Percentiles rank a stretch among this genome's conserved stretches.
These are phyloP conservation scores for Ailurus styani DNA, from an alignment of 2,113 vertebrate species.

Conservation along the genomic window DNA sequence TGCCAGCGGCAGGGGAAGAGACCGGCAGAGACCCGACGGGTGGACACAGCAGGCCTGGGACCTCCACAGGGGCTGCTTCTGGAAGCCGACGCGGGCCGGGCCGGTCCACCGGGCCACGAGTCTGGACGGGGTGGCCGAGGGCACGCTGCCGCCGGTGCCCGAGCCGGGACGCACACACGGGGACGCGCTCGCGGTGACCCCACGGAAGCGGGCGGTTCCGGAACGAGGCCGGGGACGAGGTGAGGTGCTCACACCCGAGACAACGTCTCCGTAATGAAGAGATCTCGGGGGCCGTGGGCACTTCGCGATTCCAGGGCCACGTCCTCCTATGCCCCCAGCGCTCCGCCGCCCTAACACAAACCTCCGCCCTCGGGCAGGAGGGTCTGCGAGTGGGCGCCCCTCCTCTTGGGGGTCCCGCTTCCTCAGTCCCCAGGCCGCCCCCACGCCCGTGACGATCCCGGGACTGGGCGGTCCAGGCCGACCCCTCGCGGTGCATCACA, in stretches of 20 bases:
- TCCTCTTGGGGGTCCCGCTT: fast-evolving
- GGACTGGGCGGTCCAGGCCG: neutral
- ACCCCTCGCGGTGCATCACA: no score
- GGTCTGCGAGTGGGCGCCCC: fast-evolving
- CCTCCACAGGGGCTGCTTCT: neutral
- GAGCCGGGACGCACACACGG: neutral
- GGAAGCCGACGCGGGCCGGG: fast-evolving
- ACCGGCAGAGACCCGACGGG: no score
- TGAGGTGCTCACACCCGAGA: neutral
- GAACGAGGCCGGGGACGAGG: no score
- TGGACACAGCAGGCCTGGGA: neutral
- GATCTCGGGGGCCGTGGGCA: no score
- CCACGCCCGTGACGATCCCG: fast-evolving
- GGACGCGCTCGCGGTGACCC: fast-evolving
- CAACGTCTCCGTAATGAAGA: neutral
- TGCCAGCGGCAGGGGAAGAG: no score
- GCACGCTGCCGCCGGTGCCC: fast-evolving
- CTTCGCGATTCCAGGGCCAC: no score
- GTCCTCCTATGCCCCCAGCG: no score
- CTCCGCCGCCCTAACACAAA: neutral
- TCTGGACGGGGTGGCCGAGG: neutral
- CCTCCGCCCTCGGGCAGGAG: no score
- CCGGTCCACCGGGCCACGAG: fast-evolving
- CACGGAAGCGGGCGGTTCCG: neutral
- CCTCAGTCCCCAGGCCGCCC: fast-evolving